Conservation (phyloP, 2,888 invertebrate genomes). For the Protodeltote pygarga region DNA sequence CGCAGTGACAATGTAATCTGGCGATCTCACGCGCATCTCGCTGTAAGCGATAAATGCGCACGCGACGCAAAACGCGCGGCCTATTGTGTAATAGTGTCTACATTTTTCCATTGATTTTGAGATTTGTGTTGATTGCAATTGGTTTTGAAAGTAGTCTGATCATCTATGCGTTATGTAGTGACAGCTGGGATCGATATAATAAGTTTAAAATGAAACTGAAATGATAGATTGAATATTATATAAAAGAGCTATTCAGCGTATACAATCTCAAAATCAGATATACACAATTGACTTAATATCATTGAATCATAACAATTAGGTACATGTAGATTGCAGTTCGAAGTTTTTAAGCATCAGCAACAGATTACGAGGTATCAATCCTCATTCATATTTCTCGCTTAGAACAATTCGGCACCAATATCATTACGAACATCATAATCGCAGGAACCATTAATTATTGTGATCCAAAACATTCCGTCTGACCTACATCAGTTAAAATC, state of each 20-base stretch:
- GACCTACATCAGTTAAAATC: conserved; percentile 68
- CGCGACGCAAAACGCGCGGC: conserved; percentile 49
- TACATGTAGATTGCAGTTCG: too few relatives aligned
- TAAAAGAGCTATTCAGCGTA: too few relatives aligned
- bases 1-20: conserved; percentile 67
- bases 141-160: neutral
- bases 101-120: conserved; percentile 33
- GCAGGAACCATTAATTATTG: conserved; percentile 6
- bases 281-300: too few relatives aligned
- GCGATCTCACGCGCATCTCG: conserved; percentile 55
- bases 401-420: too few relatives aligned
- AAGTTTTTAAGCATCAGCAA: too few relatives aligned
- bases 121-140: conserved; percentile 17
- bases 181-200: neutral
- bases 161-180: neutral
- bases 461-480: conserved; percentile 32
- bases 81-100: conserved; percentile 52
- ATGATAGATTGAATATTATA: too few relatives aligned
- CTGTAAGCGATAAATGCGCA: conserved; percentile 41
- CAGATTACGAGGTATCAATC: too few relatives aligned
- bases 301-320: too few relatives aligned
- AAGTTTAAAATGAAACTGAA: neutral
- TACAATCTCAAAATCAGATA: too few relatives aligned
- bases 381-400: too few relatives aligned
- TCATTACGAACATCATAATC: too few relatives aligned